Evolutionary conservation across 2,888 invertebrate genomes (phyloP), one percentile per base, ranked within the genome.

Genomic region (Drosophila testacea): DNA sequence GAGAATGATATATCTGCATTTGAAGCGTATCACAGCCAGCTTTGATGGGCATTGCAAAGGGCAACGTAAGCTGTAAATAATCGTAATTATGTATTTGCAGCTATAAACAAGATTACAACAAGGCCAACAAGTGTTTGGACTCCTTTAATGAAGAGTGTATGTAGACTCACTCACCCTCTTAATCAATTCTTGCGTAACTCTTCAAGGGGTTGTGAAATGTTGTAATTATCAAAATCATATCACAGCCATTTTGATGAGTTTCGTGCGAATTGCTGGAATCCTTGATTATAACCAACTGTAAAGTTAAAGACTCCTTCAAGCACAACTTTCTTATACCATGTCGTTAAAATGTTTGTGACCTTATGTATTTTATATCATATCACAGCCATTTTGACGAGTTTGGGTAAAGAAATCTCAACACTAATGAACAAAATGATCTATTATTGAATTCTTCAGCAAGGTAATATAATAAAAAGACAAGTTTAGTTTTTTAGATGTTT

Each of bases 331-430:
- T 91, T 90, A 88, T 89, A 91, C 91, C 91, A 91, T 89, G 89
- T 92, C 92, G 92, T 91, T 84, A 91, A 92, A 91, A 91, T 90
- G 90, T 72, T 91, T 91, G 92, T 92, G 92, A 87, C 79, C 81
- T 86, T 90, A 86, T 91, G 90, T 90, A 68, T 65, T 67, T 66
- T 76, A 72, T 83, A 81, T 90, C 92, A 92, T 92, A 92, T 92
- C 92, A 92, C 92, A 92, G 92, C 92, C 92, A 92, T 92, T 92
- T 92, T 92, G 92, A 92, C 92, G 92, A 92, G 92, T 92, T 92
- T 91, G 92, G 90, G 91, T 88, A 88, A 87, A 91, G 91, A 91
- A 91, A 88, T 82, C 73, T 85, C 91, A 88, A 87, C 90, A 79
- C 39, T 5, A 10, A 22, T 2, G 42, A 10, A 22, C 5, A 48